A percentile compares a stretch with the other conserved stretches of the same genome.
Conservation (phyloP, 2,113 vertebrate species). For the Hippocampus comes region DNA sequence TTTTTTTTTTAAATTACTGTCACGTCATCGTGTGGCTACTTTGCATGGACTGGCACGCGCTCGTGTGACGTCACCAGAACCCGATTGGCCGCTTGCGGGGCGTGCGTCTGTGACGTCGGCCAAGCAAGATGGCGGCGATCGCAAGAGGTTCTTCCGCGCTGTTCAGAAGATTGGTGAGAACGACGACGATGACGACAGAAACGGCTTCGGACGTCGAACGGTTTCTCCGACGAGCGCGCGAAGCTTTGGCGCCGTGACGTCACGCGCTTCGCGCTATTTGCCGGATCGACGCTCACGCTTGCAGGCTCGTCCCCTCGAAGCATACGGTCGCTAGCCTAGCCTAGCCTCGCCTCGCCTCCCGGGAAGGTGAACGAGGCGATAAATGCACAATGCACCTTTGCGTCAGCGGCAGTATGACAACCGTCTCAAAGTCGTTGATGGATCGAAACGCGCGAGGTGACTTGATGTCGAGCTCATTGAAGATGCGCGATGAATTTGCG, state of each 20-base stretch:
- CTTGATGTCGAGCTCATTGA: too few species aligned
- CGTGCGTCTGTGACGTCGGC: background rate
- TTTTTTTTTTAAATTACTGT: too few species aligned
- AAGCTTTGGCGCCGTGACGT: background rate
- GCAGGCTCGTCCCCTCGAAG: background rate
- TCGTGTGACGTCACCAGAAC: background rate
- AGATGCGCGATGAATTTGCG: too few species aligned
- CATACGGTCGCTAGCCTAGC: background rate
- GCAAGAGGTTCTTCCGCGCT: slow-evolving; percentile 67
- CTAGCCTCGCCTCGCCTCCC: too few species aligned
- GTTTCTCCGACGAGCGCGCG: background rate
- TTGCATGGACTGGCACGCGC: background rate
- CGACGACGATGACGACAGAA: background rate
- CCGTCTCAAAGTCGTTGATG: background rate
- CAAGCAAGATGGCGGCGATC: slow-evolving; percentile 82
- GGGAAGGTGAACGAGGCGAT: background rate
- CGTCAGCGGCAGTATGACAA: too few species aligned
- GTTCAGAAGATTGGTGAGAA: slow-evolving; percentile 80
- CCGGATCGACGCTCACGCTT: background rate
- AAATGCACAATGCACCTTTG: background rate
- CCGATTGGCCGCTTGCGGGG: background rate
- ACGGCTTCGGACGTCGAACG: background rate
- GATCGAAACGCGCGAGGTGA: too few species aligned
- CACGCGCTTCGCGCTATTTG: background rate
- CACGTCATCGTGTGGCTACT: too few species aligned